These are phyloP conservation scores for Scaptomyza cyrtandrae DNA, from an alignment of 2,888 invertebrate species.

Conservation along the genomic window DNA sequence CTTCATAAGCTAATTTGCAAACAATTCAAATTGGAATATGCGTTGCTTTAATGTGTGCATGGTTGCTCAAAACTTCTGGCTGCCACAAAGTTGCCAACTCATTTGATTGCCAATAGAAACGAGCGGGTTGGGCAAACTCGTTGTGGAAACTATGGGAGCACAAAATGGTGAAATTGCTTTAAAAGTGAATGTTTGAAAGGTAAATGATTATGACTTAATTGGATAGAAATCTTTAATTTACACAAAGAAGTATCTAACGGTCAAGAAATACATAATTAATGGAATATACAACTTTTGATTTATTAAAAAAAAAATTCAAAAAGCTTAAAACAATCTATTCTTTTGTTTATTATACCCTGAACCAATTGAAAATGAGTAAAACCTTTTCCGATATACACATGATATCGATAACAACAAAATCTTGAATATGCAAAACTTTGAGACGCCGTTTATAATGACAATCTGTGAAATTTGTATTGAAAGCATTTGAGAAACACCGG, in stretches of 20 bases:
- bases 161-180: slow-evolving; percentile 22
- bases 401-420: too few species aligned
- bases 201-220: slow-evolving; percentile 9
- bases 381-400: too few species aligned
- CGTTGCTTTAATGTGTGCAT: slow-evolving; percentile 22
- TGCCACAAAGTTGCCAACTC: slow-evolving; percentile 57
- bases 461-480: too few species aligned
- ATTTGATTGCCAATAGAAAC: slow-evolving; percentile 64
- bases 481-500: too few species aligned
- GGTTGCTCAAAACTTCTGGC: slow-evolving; percentile 30
- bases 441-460: too few species aligned
- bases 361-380: too few species aligned
- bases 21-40: slow-evolving; percentile 62
- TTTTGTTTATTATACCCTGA: too few species aligned
- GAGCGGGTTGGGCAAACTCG: slow-evolving; percentile 41
- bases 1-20: slow-evolving; percentile 79
- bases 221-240: slow-evolving; percentile 9
- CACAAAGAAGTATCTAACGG: background rate
- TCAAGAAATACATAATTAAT: background rate
- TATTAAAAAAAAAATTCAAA: too few species aligned
- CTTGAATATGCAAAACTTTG: too few species aligned
- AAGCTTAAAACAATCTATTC: too few species aligned
- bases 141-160: slow-evolving; percentile 34
- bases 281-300: too few species aligned
- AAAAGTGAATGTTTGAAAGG: slow-evolving; percentile 31